These are phyloP conservation scores for Nowickia ferox DNA, from an alignment of 2,888 invertebrate genomes.

Conservation along the genomic window DNA sequence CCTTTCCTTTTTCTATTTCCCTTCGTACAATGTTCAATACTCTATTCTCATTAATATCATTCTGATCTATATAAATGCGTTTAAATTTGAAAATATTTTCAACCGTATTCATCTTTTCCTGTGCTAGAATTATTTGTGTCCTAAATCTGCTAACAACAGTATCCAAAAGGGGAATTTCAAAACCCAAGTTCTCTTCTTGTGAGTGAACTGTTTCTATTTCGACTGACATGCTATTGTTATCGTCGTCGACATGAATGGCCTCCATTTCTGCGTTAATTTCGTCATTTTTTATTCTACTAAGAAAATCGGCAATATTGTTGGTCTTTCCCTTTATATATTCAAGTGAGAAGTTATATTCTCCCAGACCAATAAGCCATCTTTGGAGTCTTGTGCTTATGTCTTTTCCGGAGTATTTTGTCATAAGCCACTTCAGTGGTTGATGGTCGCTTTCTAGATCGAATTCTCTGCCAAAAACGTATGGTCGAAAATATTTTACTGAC, in stretches of 20 bases:
- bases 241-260: background rate
- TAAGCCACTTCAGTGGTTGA: slow-evolving; percentile 22
- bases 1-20: slow-evolving; percentile 25
- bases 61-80: slow-evolving; percentile 23
- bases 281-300: slow-evolving; percentile 21
- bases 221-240: slow-evolving; percentile 23
- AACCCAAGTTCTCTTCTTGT: slow-evolving; percentile 7
- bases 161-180: slow-evolving; percentile 1
- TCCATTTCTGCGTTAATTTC: slow-evolving; percentile 23
- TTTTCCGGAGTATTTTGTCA: slow-evolving; percentile 17
- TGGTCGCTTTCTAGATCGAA: too few relatives aligned
- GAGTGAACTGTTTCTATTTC: slow-evolving; percentile 21
- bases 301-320: slow-evolving; percentile 24
- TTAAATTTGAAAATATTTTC: slow-evolving; percentile 6
- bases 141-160: slow-evolving; percentile 16
- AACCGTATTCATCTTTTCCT: background rate
- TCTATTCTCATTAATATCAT: slow-evolving; percentile 13
- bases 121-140: slow-evolving; percentile 1
- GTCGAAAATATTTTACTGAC: too few relatives aligned
- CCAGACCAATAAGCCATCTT: slow-evolving; percentile 19
- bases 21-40: slow-evolving; percentile 33
- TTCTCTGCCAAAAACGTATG: too few relatives aligned
- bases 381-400: slow-evolving; percentile 23
- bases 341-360: slow-evolving; percentile 26
- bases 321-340: slow-evolving; percentile 36